Evolutionary conservation across 2,113 vertebrate species (phyloP), one percentile per base, ranked within the genome.

Genomic region (Xiphophorus hellerii): DNA sequence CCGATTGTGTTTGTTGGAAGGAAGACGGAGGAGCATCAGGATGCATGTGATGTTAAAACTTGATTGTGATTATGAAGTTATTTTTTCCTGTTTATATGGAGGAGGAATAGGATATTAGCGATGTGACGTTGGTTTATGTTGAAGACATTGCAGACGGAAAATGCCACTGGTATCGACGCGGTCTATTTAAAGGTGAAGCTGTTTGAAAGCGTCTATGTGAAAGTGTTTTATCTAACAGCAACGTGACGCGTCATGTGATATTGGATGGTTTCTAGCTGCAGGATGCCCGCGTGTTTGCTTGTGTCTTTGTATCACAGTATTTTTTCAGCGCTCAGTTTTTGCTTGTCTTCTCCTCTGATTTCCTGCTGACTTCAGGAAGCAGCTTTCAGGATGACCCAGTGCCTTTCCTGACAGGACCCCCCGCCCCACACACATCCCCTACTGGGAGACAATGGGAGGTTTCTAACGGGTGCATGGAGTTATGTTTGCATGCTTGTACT

Each of bases 381-480:
- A 91, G 92, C 92, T 93, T 91, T 90, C 88, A 89, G 90, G 87
- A 88, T 58, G 27, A 83, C 77, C 33, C 31, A 84, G 88, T 93
- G 92, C 82, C 84, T 88, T 90, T 91, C 90, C 90, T 93, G 90
- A 71, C 89, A 84, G 86, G 69, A 78, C 79, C 83, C 69, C 35
- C 35, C 33, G 20, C 60, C 48, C 28, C 30, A 62, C 44, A 44
- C 72, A 76, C 78, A 84, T 92, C 90, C 86, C 89, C 85, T 84
- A 88, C 66, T 80, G 77, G 48, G 71, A 93, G 90, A 95, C 94
- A 95, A 95, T 95, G 74, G 92, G 89, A 93, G 89, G 87, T 85
- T 81, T 89, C 88, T 85, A 62, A 75, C 37, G 74, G 89, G 90
- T 92, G 75, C 84, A 80, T 60, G 75, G 61, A 73, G 70, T 48